Evolutionary conservation across 1,140 invertebrate genomes (phyloP), one percentile per base, ranked within the genome.

Genomic region (Hyphantria cunea): DNA sequence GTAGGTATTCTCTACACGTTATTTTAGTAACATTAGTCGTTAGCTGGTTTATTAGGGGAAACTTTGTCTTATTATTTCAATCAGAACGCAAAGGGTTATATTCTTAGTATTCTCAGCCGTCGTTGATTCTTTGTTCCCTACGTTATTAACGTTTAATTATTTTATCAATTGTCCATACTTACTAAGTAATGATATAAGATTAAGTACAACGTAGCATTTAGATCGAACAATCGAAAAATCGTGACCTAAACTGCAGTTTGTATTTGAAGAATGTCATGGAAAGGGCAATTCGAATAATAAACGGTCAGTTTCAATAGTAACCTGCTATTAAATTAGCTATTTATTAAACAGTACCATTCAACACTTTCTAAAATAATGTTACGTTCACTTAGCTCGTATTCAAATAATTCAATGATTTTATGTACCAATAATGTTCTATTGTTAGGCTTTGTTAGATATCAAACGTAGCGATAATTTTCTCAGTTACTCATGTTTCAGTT

Each of bases 321-420:
- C 52, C 64, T 64, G 60, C 61, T 64, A 60, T 52, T 66, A 68
- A 59, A 64, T 41, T 50, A 17, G 32, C 42, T 70, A 67, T 69
- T 69, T 69, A 63, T 67, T 69, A 66, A 62, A 64, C 63, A 53
- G 68, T 25, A 25, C 68, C 59, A 72, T 71, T 71, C 74, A 73
- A 74, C 69, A 76, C 74, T 76, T 76, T 76, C 74, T 74, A 74
- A 76, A 76, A 73, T 66, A 74, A 74, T 71, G 66, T 66, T 61
- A 66, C 74, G 68, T 66, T 76, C 74, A 71, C 68, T 73, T 68
- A 68, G 5, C 5, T 61, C 54, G 65, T 69, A 76, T 73, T 76
- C 72, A 76, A 76, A 73, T 76, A 70, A 72, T 76, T 69, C 71
- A 66, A 71, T 64, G 72, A 68, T 70, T 70, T 69, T 69, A 63